These are phyloP conservation scores for Apodemus sylvaticus DNA, from an alignment of 2,113 vertebrate genomes.

Conservation along the genomic window DNA sequence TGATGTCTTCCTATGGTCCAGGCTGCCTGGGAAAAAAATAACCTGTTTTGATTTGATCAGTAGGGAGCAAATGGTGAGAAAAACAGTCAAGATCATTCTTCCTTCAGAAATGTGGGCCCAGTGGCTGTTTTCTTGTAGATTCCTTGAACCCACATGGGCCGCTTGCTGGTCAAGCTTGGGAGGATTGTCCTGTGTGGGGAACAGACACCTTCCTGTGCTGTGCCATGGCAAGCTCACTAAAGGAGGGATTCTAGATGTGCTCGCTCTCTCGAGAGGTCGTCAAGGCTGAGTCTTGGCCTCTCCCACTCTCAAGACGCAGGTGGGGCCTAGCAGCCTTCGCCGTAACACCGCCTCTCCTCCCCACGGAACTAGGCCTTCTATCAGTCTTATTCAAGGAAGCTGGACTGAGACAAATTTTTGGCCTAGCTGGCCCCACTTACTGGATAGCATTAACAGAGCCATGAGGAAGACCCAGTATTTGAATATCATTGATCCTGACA, in stretches of 20 bases:
- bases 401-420: not conserved
- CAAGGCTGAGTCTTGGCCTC: not conserved
- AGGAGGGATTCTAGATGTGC: not conserved
- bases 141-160: not conserved
- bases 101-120: not conserved
- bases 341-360: not conserved
- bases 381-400: not conserved
- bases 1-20: conserved; percentile 22
- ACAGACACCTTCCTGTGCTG: not conserved
- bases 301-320: not conserved
- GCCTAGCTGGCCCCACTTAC: not conserved
- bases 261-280: not conserved
- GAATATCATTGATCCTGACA: not conserved
- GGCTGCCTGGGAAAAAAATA: not conserved
- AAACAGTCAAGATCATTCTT: not conserved
- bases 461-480: not conserved
- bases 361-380: not conserved
- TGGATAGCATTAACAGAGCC: not conserved
- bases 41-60: not conserved
- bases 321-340: not conserved
- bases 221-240: too few species aligned
- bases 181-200: too few species aligned
- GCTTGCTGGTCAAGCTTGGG: not conserved
- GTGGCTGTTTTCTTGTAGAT: fast-evolving
- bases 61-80: not conserved